phyloP scores from a whole-genome alignment of 2,888 invertebrate species.

The Dicyrtomina minuta region DNA sequence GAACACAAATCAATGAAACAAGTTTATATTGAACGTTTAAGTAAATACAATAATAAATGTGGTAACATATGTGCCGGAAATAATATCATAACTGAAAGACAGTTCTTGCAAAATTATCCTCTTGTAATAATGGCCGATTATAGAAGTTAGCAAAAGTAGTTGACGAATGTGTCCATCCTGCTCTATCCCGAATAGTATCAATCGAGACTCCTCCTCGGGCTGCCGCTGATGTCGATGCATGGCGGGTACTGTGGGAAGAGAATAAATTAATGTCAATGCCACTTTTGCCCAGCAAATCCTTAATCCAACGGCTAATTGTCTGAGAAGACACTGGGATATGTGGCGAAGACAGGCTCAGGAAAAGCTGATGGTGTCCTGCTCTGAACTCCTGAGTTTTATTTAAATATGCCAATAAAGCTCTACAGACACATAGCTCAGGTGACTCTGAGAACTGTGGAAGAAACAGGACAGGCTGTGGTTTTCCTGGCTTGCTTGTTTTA shows the following conservation, averaged over 20 bases:
- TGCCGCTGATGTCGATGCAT: slow-evolving; percentile 14
- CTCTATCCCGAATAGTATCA: background rate
- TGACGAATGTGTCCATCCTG: slow-evolving; percentile 20
- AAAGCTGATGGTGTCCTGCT: background rate
- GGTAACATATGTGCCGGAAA: no score
- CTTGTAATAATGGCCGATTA: background rate
- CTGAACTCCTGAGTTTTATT: background rate
- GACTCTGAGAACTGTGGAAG: slow-evolving; percentile 10
- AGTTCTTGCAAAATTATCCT: background rate
- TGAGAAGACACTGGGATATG: slow-evolving; percentile 24
- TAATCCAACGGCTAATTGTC: slow-evolving; percentile 28
- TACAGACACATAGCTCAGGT: slow-evolving; percentile 27
- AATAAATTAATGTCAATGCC: no score
- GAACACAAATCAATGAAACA: no score
- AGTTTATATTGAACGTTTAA: no score
- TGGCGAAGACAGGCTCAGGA: slow-evolving; percentile 20
- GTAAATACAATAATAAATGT: no score
- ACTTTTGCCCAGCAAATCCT: background rate
- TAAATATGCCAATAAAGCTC: slow-evolving; percentile 20
- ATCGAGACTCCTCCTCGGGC: background rate
- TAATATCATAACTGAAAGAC: no score
- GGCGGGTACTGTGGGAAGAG: no score
- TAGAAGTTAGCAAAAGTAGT: slow-evolving; percentile 12
- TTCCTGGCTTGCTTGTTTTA: slow-evolving; percentile 19
- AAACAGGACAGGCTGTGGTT: slow-evolving; percentile 19